These are phyloP conservation scores for Alcis repandata DNA, from an alignment of 2,888 invertebrate genomes.

Conservation along the genomic window DNA sequence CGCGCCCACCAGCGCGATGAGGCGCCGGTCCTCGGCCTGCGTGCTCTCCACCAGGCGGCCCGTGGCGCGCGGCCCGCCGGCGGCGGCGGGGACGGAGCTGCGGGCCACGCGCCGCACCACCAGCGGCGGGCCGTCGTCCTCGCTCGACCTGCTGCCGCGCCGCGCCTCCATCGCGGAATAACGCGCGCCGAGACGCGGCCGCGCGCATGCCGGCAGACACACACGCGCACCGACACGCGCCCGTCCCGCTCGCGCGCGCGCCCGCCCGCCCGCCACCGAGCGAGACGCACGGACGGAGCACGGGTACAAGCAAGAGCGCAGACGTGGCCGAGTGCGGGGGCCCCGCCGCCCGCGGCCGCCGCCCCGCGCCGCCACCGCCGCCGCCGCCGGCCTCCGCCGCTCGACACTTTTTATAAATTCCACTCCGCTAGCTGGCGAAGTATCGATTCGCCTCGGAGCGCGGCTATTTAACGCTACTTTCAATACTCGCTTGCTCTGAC, in stretches of 20 bases:
- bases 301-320: conserved; percentile 79
- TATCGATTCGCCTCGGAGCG: conserved; percentile 15
- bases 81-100: conserved; percentile 46
- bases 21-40: conserved; percentile 79
- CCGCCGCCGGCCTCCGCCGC: conserved; percentile 17
- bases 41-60: conserved; percentile 75
- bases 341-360: conserved; percentile 10
- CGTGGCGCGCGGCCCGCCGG: conserved; percentile 55
- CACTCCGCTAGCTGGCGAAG: conserved; percentile 4
- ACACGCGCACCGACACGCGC: conserved; percentile 72
- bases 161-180: conserved; percentile 27
- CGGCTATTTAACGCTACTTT: conserved; percentile 5
- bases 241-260: conserved; percentile 62
- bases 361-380: conserved; percentile 16
- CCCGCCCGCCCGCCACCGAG: conserved; percentile 43
- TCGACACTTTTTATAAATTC: conserved; percentile 13
- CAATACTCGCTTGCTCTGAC: not conserved
- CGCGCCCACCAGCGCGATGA: conserved; percentile 76
- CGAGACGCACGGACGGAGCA: conserved; percentile 59
- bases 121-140: conserved; percentile 19
- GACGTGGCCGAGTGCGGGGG: conserved; percentile 54
- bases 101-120: conserved; percentile 42
- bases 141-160: conserved; percentile 36
- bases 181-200: conserved; percentile 45
- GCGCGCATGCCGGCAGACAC: conserved; percentile 78